Base-by-base conservation (phyloP, 2,113 vertebrate species). In the Odocoileus hemionus region DNA sequence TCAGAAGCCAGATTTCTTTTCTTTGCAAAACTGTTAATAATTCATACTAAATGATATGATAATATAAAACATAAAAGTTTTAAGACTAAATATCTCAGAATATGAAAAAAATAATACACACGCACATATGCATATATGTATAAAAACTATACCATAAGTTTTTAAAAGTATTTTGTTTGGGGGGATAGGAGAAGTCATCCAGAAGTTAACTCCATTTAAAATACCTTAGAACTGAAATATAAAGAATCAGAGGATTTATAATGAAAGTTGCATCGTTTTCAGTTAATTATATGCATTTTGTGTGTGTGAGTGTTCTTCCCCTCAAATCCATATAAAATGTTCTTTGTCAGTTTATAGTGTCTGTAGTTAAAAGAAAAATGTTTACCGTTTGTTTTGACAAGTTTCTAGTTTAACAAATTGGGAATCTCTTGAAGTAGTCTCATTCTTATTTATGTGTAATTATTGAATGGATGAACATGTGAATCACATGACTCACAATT, bases 321-420 rank as follows among this genome's bases (percentile, higher is more conserved):
- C 2, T 78, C 64, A 92, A 70, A 86, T 58, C 14, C n/a, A 80
- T 79, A 25, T 70, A 50, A 89, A 52, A 54, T 92, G 28, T 54
- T 86, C 15, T 70, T 70, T 92, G n/a, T 89, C 85, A 52, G 85
- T 86, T 93, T 60, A 61, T 55, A 76, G 14, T 86, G 55, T 47
- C 47, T 94, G 0, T 67, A 91, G 43, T 80, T 52, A 60, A 28
- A 7, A 43, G 57, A 64, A 45, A 80, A 74, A 76, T 45, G n/a
- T n/a, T 89, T 64, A n/a, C 15, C 23, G 11, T 96, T 92, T 94
- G 57, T 92, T 97, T 80, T 60, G 50, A 89, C 50, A 92, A 55
- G n/a, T 60, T 43, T 96, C 47, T 61, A 47, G 45, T 60, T 87
- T 78, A 96, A 78, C 16, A 88, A 58, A 58, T 91, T 47, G 60